Evolutionary conservation across 35 echinoderm and acorn worm species (phyloP).

Genomic region (Ophiothrix spiculata): DNA sequence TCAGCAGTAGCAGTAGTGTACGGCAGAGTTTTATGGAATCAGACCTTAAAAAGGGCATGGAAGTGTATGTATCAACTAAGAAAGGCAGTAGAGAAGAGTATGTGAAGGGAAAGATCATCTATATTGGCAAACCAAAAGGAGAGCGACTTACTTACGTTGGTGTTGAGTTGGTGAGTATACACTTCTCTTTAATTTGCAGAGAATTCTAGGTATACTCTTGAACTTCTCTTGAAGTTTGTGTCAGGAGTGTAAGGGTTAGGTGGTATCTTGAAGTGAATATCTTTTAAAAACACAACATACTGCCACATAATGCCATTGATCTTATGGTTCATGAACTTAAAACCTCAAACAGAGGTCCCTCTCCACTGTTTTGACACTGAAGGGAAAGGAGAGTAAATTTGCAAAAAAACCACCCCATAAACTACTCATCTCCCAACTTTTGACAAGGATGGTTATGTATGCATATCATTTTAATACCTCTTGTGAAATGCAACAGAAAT

Average conservation of each 20-base stretch:
- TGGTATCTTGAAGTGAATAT: neutral
- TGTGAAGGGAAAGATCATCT: neutral
- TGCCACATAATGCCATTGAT: neutral
- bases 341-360: neutral
- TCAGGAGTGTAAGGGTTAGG: neutral
- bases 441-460: too few species aligned
- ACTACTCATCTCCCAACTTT: too few species aligned
- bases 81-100: slow-evolving; percentile 1
- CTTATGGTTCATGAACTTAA: neutral
- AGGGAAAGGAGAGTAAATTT: too few species aligned
- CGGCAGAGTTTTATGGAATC: neutral
- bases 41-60: neutral
- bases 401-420: too few species aligned
- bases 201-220: too few species aligned
- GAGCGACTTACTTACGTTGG: neutral
- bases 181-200: too few species aligned
- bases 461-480: too few species aligned
- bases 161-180: neutral
- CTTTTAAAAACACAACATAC: neutral
- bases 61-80: neutral
- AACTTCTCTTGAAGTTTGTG: neutral
- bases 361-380: too few species aligned
- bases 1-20: neutral
- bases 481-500: too few species aligned
- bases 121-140: neutral